These are phyloP conservation scores for Netelia virgata DNA, from an alignment of 2,888 invertebrate species.

Conservation along the genomic window DNA sequence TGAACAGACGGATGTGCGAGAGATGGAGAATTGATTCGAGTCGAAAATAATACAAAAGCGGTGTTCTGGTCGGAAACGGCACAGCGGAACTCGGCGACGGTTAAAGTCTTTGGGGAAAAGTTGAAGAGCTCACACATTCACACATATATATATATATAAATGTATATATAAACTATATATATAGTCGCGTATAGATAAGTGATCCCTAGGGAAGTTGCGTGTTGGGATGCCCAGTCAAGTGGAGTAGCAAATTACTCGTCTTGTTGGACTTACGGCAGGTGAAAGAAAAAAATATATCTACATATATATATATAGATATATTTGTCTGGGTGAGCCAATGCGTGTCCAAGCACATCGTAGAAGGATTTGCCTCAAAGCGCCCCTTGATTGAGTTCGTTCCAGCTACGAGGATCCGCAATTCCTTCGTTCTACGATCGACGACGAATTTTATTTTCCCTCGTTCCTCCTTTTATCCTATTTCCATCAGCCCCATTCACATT, in stretches of 20 bases:
- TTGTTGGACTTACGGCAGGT: not conserved
- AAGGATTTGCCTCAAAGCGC: slow-evolving; percentile 2
- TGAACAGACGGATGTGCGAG: too few relatives aligned
- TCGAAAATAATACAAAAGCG: too few relatives aligned
- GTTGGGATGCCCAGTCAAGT: slow-evolving; percentile 29
- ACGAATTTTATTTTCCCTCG: slow-evolving; percentile 1
- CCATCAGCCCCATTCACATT: not conserved
- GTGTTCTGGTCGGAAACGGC: too few relatives aligned
- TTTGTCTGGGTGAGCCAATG: not conserved
- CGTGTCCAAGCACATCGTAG: not conserved
- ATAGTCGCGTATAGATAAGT: not conserved
- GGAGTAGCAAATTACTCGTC: slow-evolving; percentile 46
- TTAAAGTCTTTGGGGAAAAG: too few relatives aligned
- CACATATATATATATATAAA: too few relatives aligned
- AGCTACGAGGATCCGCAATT: not conserved
- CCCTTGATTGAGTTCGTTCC: not conserved
- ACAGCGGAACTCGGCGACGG: too few relatives aligned
- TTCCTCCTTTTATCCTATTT: not conserved
- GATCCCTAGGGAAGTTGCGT: slow-evolving; percentile 21
- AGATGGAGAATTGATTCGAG: too few relatives aligned
- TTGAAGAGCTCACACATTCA: too few relatives aligned
- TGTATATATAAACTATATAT: too few relatives aligned
- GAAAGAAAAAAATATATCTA: slow-evolving; percentile 4
- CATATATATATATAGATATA: slow-evolving; percentile 25
- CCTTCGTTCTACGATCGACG: too few relatives aligned